phyloP scores from a whole-genome alignment of 37 sponge, comb jelly and placozoan species.

The Lycopodina hypogea region DNA sequence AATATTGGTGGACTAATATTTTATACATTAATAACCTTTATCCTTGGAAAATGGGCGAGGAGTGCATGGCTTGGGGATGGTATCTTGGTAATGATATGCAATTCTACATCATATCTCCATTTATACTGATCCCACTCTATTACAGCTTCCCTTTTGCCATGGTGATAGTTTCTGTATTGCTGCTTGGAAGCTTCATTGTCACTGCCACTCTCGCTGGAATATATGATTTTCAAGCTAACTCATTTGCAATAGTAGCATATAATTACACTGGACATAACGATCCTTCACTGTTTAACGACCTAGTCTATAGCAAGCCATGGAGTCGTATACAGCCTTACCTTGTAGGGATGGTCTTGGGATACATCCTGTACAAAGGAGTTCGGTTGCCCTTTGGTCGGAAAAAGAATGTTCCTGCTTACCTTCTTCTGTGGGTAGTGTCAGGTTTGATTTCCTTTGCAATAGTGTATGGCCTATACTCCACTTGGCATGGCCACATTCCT shows the following conservation, averaged over 20 bases:
- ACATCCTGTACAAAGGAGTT: constrained; percentile 52
- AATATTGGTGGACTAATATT: constrained; percentile 90
- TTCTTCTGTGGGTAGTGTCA: constrained; percentile 34
- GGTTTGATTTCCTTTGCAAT: constrained; percentile 3
- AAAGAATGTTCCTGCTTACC: constrained; percentile 13
- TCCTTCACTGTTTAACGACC: background rate
- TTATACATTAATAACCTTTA: constrained; percentile 91
- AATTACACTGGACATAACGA: background rate
- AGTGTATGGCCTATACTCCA: constrained; percentile 61
- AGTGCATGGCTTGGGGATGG: constrained; percentile 85
- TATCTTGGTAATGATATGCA: constrained; percentile 92
- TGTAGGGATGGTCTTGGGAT: constrained; percentile 79
- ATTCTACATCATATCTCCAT: constrained; percentile 78
- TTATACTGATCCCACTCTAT: constrained; percentile 64
- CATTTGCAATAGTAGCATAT: background rate
- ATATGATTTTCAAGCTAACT: constrained; percentile 35
- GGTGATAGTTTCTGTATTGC: background rate
- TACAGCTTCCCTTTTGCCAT: constrained; percentile 47
- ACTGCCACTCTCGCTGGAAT: constrained; percentile 53
- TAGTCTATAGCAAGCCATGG: constrained; percentile 67
- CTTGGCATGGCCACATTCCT: constrained; percentile 50
- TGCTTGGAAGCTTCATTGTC: constrained; percentile 8
- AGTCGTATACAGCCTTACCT: constrained; percentile 75
- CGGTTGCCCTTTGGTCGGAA: constrained; percentile 5
- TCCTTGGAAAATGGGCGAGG: constrained; percentile 42